These are phyloP conservation scores for Phenganax stokvisi DNA, from an alignment of 92 coral and sea anemone species.

Conservation along the genomic window DNA sequence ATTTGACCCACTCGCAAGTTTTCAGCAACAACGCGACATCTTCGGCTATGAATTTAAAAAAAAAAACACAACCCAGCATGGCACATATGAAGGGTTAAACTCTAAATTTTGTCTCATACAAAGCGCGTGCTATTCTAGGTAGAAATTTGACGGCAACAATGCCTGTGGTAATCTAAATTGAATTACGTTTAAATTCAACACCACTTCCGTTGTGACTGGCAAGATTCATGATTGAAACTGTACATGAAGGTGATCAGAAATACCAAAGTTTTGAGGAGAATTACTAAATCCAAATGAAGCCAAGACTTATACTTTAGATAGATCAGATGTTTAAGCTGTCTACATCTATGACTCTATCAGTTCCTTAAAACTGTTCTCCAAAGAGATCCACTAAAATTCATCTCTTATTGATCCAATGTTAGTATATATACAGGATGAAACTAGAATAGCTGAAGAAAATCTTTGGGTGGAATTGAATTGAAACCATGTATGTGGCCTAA, in stretches of 20 bases:
- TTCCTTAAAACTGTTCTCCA: no score
- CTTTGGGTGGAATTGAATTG: no score
- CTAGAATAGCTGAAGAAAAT: no score
- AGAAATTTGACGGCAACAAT: background rate
- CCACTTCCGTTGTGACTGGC: slow-evolving; percentile 20
- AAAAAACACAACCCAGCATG: background rate
- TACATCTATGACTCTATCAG: no score
- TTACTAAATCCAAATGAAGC: no score
- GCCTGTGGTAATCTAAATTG: slow-evolving; percentile 9
- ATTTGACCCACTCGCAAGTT: slow-evolving; percentile 11
- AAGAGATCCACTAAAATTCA: no score
- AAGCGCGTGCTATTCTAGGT: slow-evolving; percentile 3
- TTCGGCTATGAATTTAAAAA: background rate
- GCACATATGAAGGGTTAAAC: slow-evolving; percentile 14
- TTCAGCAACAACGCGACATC: background rate
- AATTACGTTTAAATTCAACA: slow-evolving; percentile 1
- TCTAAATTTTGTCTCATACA: slow-evolving; percentile 3
- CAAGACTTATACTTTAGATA: no score
- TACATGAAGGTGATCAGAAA: background rate
- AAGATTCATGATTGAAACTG: background rate
- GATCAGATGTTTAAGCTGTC: no score
- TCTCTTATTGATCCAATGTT: no score
- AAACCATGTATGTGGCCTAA: no score
- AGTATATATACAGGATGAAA: no score
- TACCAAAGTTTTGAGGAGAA: background rate